Evolutionary conservation across 1,140 invertebrate species (phyloP).

Genomic region (Camponotus vicinus): DNA sequence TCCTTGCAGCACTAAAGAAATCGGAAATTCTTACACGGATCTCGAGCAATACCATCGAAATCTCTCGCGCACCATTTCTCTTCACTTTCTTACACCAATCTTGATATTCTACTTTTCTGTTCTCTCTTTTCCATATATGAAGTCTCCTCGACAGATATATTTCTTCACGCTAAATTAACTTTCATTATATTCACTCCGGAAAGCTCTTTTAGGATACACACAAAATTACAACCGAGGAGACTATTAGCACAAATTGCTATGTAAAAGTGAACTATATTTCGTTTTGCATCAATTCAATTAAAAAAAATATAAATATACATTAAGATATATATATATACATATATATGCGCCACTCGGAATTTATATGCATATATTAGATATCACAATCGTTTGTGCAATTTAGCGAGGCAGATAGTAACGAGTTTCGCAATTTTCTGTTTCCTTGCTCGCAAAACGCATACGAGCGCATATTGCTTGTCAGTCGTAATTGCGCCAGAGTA

Average conservation of each 20-base stretch:
- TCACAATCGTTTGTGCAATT: constrained; percentile 1
- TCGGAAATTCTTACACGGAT: not conserved
- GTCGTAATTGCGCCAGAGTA: constrained; percentile 13
- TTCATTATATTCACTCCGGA: not conserved
- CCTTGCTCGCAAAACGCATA: not conserved
- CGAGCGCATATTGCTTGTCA: not conserved
- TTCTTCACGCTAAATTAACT: constrained; percentile 7
- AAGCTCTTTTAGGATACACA: not conserved
- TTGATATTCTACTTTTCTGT: constrained; percentile 37
- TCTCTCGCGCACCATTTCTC: no score
- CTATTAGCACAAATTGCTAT: not conserved
- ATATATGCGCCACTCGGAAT: no score
- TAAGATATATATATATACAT: not conserved
- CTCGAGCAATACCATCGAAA: no score
- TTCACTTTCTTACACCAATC: not conserved
- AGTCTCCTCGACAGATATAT: not conserved
- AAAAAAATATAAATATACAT: no score
- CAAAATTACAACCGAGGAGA: not conserved
- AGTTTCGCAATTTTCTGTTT: not conserved
- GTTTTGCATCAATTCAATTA: constrained; percentile 1
- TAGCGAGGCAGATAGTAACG: not conserved
- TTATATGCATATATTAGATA: not conserved
- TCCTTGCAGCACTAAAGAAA: not conserved
- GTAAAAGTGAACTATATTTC: not conserved
- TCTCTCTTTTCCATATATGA: not conserved